Base-by-base conservation (phyloP, 23 tunicate species). In the Trididemnum miniatum region DNA sequence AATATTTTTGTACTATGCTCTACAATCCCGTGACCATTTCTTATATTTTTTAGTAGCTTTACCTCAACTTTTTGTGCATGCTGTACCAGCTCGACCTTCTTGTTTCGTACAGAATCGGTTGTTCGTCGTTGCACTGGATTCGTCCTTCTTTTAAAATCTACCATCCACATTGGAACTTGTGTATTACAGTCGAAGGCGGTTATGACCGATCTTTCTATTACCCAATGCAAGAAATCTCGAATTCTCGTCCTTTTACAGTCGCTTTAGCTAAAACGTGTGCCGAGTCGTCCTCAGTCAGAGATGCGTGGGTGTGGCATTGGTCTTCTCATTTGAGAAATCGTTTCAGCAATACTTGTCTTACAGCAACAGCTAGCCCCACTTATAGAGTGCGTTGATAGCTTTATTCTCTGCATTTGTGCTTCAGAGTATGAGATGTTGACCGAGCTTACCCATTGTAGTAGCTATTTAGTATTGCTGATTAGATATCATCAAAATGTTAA, bases 301-400 rank as follows among this genome's bases (percentile, higher is more conserved):
- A 91, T 33, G 71, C 63, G 76, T 91, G 97, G 97, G 67, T 62
- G 0, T 91, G 97, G 97, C 87, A 85, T n/a, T 91, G 97, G 97
- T 80, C 97, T 1, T 85, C 74, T 82, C 97, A 91, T 77, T 26
- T 91, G 35, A 76, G 51, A 39, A 91, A 91, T 69, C 82, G 50
- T 31, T 77, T 35, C 64, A 85, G 87, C 36, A 69, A 82, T 18
- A 24, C 50, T 20, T 91, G 97, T 71, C 37, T 91, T 9, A 91
- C 97, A 20, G 97, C 97, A 15, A 52, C 80, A 35, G 97, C 97
- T 15, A 33, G 81, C 24, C 84, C 97, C 35, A 77, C n/a, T 62
- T 76, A 86, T 2, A 77, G 67, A 51, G 97, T 90, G 71, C 51
- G n/a, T n/a, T n/a, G n/a, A n/a, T n/a, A n/a, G n/a, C n/a, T n/a